phyloP scores from a whole-genome alignment of 2,888 invertebrate genomes.

The Ochropacha duplaris region DNA sequence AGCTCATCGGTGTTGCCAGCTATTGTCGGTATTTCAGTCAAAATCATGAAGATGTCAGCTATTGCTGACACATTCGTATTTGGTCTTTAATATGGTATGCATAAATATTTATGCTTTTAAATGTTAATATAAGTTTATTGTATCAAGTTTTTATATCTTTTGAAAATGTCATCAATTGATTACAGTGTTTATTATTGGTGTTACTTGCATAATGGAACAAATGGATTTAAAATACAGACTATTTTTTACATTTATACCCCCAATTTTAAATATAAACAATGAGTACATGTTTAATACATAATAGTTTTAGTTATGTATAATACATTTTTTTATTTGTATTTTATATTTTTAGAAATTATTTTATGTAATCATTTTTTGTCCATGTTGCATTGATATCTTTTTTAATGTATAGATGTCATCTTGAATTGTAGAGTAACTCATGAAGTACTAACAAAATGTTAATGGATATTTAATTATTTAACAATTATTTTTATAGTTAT shows the following conservation, averaged over 20 bases:
- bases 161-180: not conserved
- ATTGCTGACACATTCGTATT: not conserved
- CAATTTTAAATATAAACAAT: not conserved
- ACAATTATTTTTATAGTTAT: not conserved
- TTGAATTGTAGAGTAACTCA: no score
- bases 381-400: not conserved
- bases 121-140: no score
- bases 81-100: no score
- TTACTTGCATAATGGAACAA: not conserved
- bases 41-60: not conserved
- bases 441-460: no score
- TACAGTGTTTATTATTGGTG: not conserved
- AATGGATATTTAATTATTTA: not conserved
- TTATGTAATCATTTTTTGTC: not conserved
- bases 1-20: not conserved
- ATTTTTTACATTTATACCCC: conserved; percentile 3
- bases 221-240: not conserved
- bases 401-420: no score
- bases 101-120: no score
- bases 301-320: not conserved
- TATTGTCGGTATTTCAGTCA: not conserved
- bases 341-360: not conserved
- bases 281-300: not conserved
- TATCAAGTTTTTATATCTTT: no score
- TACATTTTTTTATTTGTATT: not conserved